phyloP scores from a whole-genome alignment of 2,113 vertebrate genomes.

The Anser brachyrhynchus region DNA sequence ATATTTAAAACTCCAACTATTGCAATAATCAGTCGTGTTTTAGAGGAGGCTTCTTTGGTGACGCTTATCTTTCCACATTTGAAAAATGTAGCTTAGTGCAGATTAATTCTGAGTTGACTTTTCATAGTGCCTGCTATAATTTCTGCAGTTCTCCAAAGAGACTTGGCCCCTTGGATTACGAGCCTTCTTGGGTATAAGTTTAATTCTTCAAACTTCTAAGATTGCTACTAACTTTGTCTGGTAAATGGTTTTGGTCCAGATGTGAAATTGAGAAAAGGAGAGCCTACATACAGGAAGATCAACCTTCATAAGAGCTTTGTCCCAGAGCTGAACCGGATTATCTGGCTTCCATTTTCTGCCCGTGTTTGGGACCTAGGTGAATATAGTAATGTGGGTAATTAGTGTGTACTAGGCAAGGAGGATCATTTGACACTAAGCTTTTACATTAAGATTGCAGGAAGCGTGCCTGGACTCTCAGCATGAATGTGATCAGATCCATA shows the following conservation, averaged over 20 bases:
- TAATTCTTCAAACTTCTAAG: not conserved
- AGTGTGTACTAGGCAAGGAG: not conserved
- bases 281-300: not conserved
- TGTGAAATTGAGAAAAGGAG: not conserved
- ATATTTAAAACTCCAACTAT: not conserved
- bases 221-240: not conserved
- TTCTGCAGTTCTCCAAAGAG: not conserved
- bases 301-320: not conserved
- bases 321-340: not conserved
- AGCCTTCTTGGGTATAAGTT: not conserved
- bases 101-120: not conserved
- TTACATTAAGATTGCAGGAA: slow-evolving; percentile 9
- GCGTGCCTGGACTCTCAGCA: slow-evolving; percentile 29
- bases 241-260: not conserved
- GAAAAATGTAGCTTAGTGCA: not conserved
- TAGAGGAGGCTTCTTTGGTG: not conserved
- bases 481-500: slow-evolving; percentile 25
- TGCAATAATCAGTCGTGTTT: not conserved
- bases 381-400: not conserved
- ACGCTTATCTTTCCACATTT: not conserved
- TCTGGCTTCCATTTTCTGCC: not conserved
- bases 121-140: not conserved
- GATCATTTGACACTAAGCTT: not conserved
- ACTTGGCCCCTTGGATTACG: not conserved
- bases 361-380: not conserved